phyloP scores from a whole-genome alignment of 2,888 invertebrate genomes.

The Ecdyonurus torrentis region DNA sequence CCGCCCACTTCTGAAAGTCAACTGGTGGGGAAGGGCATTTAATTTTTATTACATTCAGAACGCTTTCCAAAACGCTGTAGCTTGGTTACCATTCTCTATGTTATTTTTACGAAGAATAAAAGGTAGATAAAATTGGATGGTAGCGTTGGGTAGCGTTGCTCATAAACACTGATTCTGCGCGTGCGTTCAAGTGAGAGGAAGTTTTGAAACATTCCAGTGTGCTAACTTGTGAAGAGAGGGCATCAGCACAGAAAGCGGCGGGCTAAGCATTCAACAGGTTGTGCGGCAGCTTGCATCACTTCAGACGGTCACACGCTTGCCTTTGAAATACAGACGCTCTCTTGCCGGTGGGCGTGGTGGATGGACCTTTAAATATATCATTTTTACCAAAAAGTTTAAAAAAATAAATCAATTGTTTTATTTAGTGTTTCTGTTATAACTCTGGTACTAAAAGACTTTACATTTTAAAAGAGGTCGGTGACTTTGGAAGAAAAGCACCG shows the following conservation, averaged over 20 bases:
- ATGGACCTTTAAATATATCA: background rate
- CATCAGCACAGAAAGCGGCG: background rate
- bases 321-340: background rate
- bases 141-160: too few species aligned
- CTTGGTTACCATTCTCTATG: too few species aligned
- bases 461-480: background rate
- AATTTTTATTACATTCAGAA: background rate
- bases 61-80: too few species aligned
- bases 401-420: background rate
- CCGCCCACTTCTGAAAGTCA: background rate
- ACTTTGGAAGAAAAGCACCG: background rate
- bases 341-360: background rate
- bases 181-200: background rate
- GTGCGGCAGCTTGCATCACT: background rate
- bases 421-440: background rate
- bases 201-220: background rate
- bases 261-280: slow-evolving; percentile 1
- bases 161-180: too few species aligned
- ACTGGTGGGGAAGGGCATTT: background rate
- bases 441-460: background rate
- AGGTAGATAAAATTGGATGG: too few species aligned
- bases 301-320: background rate
- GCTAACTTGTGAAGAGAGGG: background rate
- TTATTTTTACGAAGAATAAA: too few species aligned
- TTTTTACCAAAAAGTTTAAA: background rate